phyloP scores from a whole-genome alignment of 2,888 invertebrate genomes.

The Osmoderma eremita region DNA sequence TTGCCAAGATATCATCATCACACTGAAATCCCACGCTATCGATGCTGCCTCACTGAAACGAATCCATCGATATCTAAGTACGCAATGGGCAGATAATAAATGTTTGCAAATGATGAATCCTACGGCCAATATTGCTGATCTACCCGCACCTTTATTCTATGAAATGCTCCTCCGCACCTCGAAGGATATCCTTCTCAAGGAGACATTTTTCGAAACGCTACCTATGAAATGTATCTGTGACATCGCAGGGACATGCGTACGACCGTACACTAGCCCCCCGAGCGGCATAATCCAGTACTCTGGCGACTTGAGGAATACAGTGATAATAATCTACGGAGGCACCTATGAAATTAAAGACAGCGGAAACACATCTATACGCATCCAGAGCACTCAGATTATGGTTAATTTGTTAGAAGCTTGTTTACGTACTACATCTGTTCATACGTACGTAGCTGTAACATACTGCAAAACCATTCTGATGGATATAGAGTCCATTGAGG shows the following conservation, averaged over 20 bases:
- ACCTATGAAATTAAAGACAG: constrained; percentile 14
- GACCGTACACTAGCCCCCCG: constrained; percentile 29
- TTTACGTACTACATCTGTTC: constrained; percentile 4
- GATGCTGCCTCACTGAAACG: background rate
- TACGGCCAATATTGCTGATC: background rate
- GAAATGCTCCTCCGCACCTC: constrained; percentile 6
- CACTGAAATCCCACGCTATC: constrained; percentile 15
- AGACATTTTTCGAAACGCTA: constrained; percentile 18
- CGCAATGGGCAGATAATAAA: constrained; percentile 43
- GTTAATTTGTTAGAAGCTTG: constrained; percentile 29
- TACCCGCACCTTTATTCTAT: constrained; percentile 34
- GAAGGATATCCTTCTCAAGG: constrained; percentile 9
- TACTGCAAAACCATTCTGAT: constrained; percentile 21
- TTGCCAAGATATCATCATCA: constrained; percentile 21
- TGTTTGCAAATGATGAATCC: constrained; percentile 24
- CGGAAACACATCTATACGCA: constrained; percentile 9
- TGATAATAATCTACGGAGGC: constrained; percentile 31
- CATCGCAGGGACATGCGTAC: constrained; percentile 14
- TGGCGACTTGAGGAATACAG: constrained; percentile 32
- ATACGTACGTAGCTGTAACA: constrained; percentile 34
- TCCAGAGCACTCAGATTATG: background rate
- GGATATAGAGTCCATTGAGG: constrained; percentile 14
- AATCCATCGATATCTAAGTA: constrained; percentile 39
- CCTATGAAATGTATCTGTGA: constrained; percentile 28
- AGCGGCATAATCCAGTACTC: constrained; percentile 40